phyloP scores from a whole-genome alignment of 2,113 vertebrate species.

The Melospiza melodia region DNA sequence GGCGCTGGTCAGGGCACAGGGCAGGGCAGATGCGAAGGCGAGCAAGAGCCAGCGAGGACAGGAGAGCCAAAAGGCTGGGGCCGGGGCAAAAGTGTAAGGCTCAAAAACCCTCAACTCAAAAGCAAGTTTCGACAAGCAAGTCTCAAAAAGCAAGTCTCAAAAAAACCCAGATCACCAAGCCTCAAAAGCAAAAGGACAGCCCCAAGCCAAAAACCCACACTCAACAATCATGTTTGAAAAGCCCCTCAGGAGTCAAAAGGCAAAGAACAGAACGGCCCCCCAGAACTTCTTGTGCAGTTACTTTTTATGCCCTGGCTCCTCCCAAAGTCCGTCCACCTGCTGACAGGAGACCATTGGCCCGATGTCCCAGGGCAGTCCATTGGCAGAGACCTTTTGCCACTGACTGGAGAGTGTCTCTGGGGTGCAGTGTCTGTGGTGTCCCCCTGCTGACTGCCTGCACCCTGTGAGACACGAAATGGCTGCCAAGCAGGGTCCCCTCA shows the following conservation, averaged over 20 bases:
- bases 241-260: neutral
- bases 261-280: neutral
- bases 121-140: neutral
- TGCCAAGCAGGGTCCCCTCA: neutral
- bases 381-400: neutral
- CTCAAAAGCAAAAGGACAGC: neutral
- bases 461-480: too few species aligned
- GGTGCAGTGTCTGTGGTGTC: too few species aligned
- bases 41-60: neutral
- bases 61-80: neutral
- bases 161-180: neutral
- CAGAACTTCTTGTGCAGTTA: neutral
- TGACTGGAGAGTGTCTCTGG: neutral
- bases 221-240: neutral
- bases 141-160: neutral
- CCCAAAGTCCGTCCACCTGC: too few species aligned
- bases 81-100: neutral
- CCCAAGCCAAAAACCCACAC: neutral
- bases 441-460: neutral
- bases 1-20: too few species aligned
- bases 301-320: neutral
- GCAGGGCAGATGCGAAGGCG: rapidly evolving
- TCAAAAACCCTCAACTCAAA: neutral
- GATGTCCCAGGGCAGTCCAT: neutral
- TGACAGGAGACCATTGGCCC: neutral